phyloP scores from a whole-genome alignment of 2,113 vertebrate species.

The Pelecanus crispus region DNA sequence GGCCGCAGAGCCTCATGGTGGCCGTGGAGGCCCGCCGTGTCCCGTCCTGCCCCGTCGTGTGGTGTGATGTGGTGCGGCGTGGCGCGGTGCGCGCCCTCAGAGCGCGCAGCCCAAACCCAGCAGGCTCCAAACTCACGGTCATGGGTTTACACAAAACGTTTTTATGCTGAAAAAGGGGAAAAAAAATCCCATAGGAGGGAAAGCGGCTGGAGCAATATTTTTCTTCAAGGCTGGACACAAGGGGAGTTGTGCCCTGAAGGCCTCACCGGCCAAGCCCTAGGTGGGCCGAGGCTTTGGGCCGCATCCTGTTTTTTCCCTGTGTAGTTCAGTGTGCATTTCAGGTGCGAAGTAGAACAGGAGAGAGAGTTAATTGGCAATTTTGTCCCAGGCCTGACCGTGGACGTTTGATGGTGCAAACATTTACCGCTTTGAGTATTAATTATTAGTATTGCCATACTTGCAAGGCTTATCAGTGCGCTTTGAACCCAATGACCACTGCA shows the following conservation, averaged over 20 bases:
- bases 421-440: background rate
- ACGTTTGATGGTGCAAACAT: background rate
- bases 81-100: fast-evolving
- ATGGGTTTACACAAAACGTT: fast-evolving
- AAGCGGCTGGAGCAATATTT: background rate
- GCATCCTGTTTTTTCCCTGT: background rate
- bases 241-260: fast-evolving
- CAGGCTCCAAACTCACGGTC: fast-evolving
- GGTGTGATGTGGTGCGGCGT: fast-evolving
- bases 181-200: background rate
- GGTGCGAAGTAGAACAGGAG: background rate
- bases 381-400: fast-evolving
- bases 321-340: background rate
- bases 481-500: background rate
- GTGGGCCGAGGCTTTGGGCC: background rate
- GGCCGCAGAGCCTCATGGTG: background rate
- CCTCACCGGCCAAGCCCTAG: background rate
- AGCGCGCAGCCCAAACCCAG: fast-evolving
- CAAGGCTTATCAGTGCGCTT: background rate
- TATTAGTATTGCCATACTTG: background rate
- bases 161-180: fast-evolving
- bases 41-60: too few relatives aligned
- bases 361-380: fast-evolving
- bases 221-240: too few relatives aligned
- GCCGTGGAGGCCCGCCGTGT: fast-evolving